Conservation (phyloP, 1,140 invertebrate genomes). For the Heterodera schachtii region DNA sequence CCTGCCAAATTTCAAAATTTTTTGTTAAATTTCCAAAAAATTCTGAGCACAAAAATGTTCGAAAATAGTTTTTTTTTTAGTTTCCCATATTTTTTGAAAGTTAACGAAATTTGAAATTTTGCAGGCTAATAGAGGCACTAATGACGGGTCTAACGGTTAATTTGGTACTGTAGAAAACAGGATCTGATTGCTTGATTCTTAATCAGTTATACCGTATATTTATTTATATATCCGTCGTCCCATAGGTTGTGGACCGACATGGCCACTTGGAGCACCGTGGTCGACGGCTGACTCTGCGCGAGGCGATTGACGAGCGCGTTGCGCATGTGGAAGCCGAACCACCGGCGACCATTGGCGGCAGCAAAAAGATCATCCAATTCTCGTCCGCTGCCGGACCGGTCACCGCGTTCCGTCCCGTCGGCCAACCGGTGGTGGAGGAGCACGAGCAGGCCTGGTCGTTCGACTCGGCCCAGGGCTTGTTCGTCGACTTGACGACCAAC, state of each 20-base stretch:
- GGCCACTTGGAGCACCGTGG: constrained; percentile 79
- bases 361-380: constrained; percentile 65
- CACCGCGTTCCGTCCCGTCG: constrained; percentile 67
- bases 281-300: constrained; percentile 77
- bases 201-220: no score
- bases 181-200: no score
- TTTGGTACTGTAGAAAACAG: no score
- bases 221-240: no score
- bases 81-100: no score
- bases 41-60: no score
- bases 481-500: constrained; percentile 70
- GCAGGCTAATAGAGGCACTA: no score
- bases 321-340: constrained; percentile 68
- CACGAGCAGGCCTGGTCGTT: constrained; percentile 59
- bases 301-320: constrained; percentile 78
- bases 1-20: no score
- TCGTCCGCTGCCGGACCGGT: constrained; percentile 59
- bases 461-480: constrained; percentile 53
- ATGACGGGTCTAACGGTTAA: no score
- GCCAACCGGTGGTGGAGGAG: constrained; percentile 60
- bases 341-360: constrained; percentile 43
- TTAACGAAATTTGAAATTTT: no score
- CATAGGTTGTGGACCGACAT: constrained; percentile 75
- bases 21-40: no score
- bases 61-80: no score